Conservation (phyloP, 2,888 invertebrate genomes). For the Nymphalis c-album region DNA sequence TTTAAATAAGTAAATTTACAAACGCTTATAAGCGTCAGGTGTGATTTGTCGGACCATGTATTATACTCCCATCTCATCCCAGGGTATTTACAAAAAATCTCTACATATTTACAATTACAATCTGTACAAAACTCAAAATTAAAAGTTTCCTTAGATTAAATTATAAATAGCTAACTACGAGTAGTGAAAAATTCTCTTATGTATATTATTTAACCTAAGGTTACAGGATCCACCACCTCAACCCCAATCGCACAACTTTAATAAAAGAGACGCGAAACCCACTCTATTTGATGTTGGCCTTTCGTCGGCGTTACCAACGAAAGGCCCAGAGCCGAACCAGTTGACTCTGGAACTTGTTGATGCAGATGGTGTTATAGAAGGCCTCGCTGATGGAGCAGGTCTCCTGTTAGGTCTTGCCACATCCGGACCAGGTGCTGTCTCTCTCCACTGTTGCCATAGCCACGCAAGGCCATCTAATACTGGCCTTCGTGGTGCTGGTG, state of each 20-base stretch:
- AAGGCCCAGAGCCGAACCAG: conserved; percentile 78
- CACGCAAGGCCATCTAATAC: conserved; percentile 80
- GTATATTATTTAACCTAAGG: conserved; percentile 65
- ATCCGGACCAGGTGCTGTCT: conserved; percentile 70
- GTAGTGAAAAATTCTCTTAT: conserved; percentile 16
- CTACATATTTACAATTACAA: conserved; percentile 37
- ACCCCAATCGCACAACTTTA: conserved; percentile 74
- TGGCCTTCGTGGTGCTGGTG: conserved; percentile 75
- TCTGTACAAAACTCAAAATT: conserved; percentile 31
- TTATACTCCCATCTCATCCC: conserved; percentile 6
- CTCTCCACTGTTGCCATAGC: conserved; percentile 82
- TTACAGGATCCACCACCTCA: conserved; percentile 61
- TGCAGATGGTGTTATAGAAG: conserved; percentile 53
- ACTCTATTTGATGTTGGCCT: conserved; percentile 70
- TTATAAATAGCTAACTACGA: conserved; percentile 30
- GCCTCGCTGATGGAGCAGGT: conserved; percentile 54
- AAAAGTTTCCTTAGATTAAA: conserved; percentile 37
- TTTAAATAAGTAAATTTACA: conserved; percentile 14
- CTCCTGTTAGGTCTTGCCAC: conserved; percentile 52
- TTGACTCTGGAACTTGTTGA: conserved; percentile 64
- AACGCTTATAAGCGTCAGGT: background rate
- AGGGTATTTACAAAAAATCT: conserved; percentile 19
- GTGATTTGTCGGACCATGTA: conserved; percentile 11
- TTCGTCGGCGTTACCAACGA: conserved; percentile 75
- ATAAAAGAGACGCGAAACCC: conserved; percentile 76